Evolutionary conservation across 2,113 vertebrate species (phyloP), one percentile per base, ranked within the genome.

Genomic region (Oryzias melastigma): DNA sequence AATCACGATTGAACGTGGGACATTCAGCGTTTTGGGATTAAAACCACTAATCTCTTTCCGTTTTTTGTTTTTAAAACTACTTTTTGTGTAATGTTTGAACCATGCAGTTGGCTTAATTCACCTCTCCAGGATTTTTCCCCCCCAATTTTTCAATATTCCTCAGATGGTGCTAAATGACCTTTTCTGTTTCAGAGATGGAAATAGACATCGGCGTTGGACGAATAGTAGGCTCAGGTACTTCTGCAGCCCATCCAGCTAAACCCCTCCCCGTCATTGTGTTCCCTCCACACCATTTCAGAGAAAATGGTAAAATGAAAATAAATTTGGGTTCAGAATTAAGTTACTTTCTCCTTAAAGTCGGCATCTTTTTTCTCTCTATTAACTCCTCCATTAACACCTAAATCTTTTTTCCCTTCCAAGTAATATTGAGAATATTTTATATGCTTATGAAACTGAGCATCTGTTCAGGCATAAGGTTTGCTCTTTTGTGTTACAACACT

Each of bases 141-240:
- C 18, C 71, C 50, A 55, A 7, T 35, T 35, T 35, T 35, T 52
- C 55, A 51, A 65, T 47, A 58, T 60, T 53, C 48, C 61, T 65
- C 62, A 56, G 59, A 60, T 10, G n/a, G 62, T 75, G 80, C 80
- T 91, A 90, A 92, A 85, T 78, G 67, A 77, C 65, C 93, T 98
- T 95, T 96, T 98, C 92, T 98, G 85, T 98, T 98, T 89, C 96
- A 98, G 95, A 96, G 93, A 89, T 93, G 92, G 80, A 93, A 90
- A 87, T 90, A 83, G 95, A 95, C 87, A 90, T 91, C 95, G 91
- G 87, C 93, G 94, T 77, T 94, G 95, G 95, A 98, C 94, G 78
- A 81, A 89, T 93, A 61, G 83, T 96, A 95, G 94, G 93, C 94
- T 91, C 95, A 98, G 96, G 96, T 98, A 98, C 94, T 92, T 88